Evolutionary conservation across 2,888 invertebrate species (phyloP).

Genomic region (Eudemis profundana): DNA sequence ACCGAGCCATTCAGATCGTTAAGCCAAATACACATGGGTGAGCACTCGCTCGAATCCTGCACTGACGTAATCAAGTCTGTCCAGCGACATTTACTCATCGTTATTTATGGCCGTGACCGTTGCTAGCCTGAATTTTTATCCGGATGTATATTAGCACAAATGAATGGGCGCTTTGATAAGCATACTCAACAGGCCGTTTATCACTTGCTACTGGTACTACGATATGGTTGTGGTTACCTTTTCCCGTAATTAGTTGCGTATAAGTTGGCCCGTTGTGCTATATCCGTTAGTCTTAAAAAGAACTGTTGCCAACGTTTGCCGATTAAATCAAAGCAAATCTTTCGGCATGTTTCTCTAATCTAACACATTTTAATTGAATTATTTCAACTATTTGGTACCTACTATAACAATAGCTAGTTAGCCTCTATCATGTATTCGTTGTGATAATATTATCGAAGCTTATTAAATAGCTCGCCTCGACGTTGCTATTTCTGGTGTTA

Average conservation of each 20-base stretch:
- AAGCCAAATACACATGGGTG: constrained; percentile 10
- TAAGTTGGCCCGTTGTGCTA: not conserved
- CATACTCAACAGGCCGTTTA: constrained; percentile 5
- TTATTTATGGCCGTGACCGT: constrained; percentile 74
- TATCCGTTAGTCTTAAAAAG: not conserved
- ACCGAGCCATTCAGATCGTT: too few relatives aligned
- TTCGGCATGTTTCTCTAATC: not conserved
- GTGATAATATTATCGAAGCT: constrained; percentile 29
- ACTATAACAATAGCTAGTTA: constrained; percentile 9
- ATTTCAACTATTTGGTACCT: not conserved
- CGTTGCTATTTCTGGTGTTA: not conserved
- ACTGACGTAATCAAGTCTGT: constrained; percentile 63
- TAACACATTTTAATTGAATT: not conserved
- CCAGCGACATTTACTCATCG: constrained; percentile 78
- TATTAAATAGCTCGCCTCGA: constrained; percentile 21
- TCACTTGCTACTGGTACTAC: constrained; percentile 19
- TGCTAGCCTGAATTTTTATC: constrained; percentile 62
- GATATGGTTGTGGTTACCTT: not conserved
- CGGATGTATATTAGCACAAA: constrained; percentile 60
- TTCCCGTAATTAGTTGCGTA: not conserved
- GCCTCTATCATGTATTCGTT: constrained; percentile 9
- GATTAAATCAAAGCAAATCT: not conserved
- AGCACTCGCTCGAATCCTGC: constrained; percentile 42
- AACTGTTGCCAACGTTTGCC: not conserved
- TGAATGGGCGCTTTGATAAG: constrained; percentile 69